A percentile compares a stretch with the other conserved stretches of the same genome.
phyloP scores from a whole-genome alignment of 2,113 vertebrate genomes.

The Periophthalmus modestus region DNA sequence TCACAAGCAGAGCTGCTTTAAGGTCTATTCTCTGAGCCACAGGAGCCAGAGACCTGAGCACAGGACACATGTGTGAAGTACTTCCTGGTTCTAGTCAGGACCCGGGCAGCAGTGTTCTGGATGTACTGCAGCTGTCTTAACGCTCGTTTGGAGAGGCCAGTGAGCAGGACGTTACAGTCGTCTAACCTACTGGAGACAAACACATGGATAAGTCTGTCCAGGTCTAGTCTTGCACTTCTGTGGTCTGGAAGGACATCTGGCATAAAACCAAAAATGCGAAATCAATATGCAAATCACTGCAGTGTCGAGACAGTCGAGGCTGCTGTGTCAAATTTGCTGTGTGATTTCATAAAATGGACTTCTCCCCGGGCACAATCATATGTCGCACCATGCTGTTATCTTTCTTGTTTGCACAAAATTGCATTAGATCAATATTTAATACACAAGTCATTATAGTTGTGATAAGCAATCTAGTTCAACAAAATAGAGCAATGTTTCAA shows the following conservation, averaged over 20 bases:
- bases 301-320: not conserved
- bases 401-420: slow-evolving; percentile 5
- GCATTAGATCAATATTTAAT: slow-evolving; percentile 14
- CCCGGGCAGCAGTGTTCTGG: too few species aligned
- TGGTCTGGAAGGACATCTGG: not conserved
- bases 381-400: not conserved
- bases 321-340: not conserved
- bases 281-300: not conserved
- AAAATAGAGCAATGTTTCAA: slow-evolving; percentile 12
- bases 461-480: slow-evolving; percentile 9
- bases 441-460: slow-evolving; percentile 7
- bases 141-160: too few species aligned
- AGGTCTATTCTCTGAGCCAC: too few species aligned
- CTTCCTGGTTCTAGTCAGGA: too few species aligned
- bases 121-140: too few species aligned
- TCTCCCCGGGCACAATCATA: not conserved
- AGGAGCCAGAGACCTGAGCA: too few species aligned
- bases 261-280: not conserved
- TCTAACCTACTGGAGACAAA: too few species aligned
- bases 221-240: too few species aligned
- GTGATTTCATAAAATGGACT: not conserved
- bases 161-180: too few species aligned
- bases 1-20: too few species aligned
- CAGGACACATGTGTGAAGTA: too few species aligned
- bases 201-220: too few species aligned